phyloP scores from a whole-genome alignment of 1,140 invertebrate genomes.

The Theocolax elegans region DNA sequence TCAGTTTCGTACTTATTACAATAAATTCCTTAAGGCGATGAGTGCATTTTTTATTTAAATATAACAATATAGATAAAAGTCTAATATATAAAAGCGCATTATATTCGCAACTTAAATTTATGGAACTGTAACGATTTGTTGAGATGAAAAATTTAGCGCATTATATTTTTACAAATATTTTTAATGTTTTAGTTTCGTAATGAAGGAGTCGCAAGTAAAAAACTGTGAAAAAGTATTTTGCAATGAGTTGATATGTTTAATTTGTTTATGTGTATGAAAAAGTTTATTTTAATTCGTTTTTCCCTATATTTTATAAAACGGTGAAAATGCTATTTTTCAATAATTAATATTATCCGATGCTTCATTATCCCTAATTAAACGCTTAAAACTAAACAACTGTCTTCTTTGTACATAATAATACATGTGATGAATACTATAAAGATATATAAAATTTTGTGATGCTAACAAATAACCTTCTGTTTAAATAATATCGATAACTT shows the following conservation, averaged over 20 bases:
- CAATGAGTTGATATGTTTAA: constrained; percentile 36
- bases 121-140: background rate
- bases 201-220: constrained; percentile 17
- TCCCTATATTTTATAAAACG: constrained; percentile 30
- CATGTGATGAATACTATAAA: constrained; percentile 13
- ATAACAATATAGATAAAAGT: background rate
- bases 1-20: constrained; percentile 25
- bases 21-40: constrained; percentile 14
- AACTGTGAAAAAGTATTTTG: constrained; percentile 22
- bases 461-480: constrained; percentile 16
- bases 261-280: constrained; percentile 10
- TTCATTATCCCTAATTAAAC: constrained; percentile 29
- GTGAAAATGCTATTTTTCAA: constrained; percentile 25
- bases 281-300: constrained; percentile 18
- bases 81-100: constrained; percentile 11
- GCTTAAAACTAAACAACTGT: constrained; percentile 42
- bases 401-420: constrained; percentile 42
- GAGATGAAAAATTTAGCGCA: background rate
- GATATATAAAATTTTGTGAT: constrained; percentile 12
- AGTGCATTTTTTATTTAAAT: background rate
- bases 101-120: background rate
- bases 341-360: constrained; percentile 10
- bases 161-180: constrained; percentile 25
- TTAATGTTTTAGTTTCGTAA: background rate
- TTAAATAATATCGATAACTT: constrained; percentile 40